Conservation (phyloP, 1,140 invertebrate genomes). For the Hormaphis cornu region DNA sequence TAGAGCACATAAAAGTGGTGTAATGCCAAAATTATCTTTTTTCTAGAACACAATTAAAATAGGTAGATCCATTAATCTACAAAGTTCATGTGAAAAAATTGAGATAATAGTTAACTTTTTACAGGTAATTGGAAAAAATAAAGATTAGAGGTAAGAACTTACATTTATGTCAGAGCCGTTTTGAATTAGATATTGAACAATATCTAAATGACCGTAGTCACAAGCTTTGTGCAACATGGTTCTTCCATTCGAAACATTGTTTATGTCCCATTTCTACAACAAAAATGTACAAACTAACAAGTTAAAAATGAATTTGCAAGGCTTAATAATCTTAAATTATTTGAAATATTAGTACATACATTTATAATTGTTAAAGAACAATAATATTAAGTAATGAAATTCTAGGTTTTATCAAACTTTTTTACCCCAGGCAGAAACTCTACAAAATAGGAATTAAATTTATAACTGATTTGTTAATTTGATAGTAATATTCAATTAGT, state of each 20-base stretch:
- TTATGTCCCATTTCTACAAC: not conserved
- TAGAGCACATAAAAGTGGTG: constrained; percentile 14
- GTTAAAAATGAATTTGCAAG: too few species aligned
- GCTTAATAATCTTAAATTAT: too few species aligned
- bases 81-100: not conserved
- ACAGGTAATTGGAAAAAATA: too few species aligned
- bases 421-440: too few species aligned
- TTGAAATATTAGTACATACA: too few species aligned
- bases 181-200: constrained; percentile 22
- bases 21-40: constrained; percentile 22
- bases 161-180: constrained; percentile 20
- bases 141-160: too few species aligned
- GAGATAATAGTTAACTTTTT: not conserved
- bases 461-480: too few species aligned
- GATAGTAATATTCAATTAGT: too few species aligned
- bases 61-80: not conserved
- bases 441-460: too few species aligned
- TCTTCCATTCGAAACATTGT: constrained; percentile 8
- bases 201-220: constrained; percentile 25
- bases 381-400: too few species aligned
- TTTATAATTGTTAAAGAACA: too few species aligned
- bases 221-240: constrained; percentile 23
- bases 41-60: not conserved
- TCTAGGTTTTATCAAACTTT: too few species aligned
- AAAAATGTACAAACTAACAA: not conserved